Evolutionary conservation across 2,797 vertebrate species (phyloP).

Genomic region (Oreochromis grahami): DNA sequence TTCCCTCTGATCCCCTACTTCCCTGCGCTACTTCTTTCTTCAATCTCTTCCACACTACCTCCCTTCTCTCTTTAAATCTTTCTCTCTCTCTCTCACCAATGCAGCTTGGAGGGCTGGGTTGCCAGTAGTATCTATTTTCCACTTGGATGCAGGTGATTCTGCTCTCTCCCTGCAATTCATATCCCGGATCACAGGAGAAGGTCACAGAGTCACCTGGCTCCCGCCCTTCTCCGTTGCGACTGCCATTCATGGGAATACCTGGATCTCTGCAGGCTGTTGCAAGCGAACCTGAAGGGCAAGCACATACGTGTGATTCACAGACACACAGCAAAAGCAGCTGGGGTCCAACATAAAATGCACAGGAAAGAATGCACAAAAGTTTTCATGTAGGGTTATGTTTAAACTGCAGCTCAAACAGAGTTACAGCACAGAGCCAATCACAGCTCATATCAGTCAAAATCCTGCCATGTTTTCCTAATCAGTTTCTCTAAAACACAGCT

Average conservation of each 20-base stretch:
- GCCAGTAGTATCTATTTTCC: conserved; percentile 99
- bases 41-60: conserved; percentile 2
- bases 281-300: conserved; percentile 82
- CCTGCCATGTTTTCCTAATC: conserved; percentile 30
- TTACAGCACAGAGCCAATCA: conserved; percentile 37
- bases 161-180: conserved; percentile 94
- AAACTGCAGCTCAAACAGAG: conserved; percentile 33
- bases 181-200: conserved; percentile 95
- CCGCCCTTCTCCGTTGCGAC: conserved; percentile 93
- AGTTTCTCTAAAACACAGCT: conserved; percentile 42
- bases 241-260: conserved; percentile 96
- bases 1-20: conserved; percentile 9
- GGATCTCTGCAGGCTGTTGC: conserved; percentile 96
- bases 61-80: not conserved
- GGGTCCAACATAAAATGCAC: not conserved
- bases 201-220: conserved; percentile 92
- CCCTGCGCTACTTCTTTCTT: not conserved
- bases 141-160: conserved; percentile 99
- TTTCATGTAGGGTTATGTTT: not conserved
- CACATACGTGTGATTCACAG: not conserved
- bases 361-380: not conserved
- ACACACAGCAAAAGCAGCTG: not conserved
- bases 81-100: conserved; percentile 82
- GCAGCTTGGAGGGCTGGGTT: conserved; percentile 95
- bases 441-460: conserved; percentile 37